A percentile compares a stretch with the other conserved stretches of the same genome.
phyloP scores from a whole-genome alignment of 2,113 vertebrate genomes.

The Balaenoptera acutorostrata region DNA sequence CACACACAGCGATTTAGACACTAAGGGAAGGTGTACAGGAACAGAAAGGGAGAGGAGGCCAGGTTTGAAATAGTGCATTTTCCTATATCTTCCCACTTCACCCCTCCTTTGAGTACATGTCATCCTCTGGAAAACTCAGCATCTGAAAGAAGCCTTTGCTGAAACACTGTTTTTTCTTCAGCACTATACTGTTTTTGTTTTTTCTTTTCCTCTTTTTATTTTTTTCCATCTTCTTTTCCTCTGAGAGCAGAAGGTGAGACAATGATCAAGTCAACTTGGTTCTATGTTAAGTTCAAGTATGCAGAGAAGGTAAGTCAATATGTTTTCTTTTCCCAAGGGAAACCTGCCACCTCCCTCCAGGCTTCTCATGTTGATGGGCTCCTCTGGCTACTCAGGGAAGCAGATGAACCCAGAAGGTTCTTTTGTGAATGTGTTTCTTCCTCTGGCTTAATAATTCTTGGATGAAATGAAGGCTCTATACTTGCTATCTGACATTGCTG shows the following conservation, averaged over 20 bases:
- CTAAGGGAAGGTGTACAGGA: constrained; percentile 59
- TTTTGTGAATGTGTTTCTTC: not conserved
- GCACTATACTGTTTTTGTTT: not conserved
- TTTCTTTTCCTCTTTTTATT: not conserved
- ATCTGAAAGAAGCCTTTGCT: constrained; percentile 32
- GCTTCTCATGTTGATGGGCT: not conserved
- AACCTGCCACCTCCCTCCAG: not conserved
- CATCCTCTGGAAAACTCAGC: not conserved
- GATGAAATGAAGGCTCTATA: not conserved
- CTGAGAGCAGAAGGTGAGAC: constrained; percentile 70
- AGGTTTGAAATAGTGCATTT: not conserved
- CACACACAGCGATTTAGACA: constrained; percentile 7
- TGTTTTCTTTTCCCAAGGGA: constrained; percentile 25
- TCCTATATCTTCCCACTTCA: not conserved
- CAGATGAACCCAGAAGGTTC: not conserved
- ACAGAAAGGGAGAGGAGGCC: not conserved
- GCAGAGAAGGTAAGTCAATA: constrained; percentile 93
- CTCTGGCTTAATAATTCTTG: not conserved
- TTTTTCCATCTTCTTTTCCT: not conserved
- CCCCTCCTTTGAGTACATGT: not conserved
- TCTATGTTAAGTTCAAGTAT: constrained; percentile 98
- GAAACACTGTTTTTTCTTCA: not conserved
- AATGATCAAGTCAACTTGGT: constrained; percentile 99
- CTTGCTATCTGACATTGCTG: not conserved
- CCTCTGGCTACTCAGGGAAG: not conserved